Evolutionary conservation across 2,888 invertebrate species (phyloP).

Genomic region (Deilephila elpenor): DNA sequence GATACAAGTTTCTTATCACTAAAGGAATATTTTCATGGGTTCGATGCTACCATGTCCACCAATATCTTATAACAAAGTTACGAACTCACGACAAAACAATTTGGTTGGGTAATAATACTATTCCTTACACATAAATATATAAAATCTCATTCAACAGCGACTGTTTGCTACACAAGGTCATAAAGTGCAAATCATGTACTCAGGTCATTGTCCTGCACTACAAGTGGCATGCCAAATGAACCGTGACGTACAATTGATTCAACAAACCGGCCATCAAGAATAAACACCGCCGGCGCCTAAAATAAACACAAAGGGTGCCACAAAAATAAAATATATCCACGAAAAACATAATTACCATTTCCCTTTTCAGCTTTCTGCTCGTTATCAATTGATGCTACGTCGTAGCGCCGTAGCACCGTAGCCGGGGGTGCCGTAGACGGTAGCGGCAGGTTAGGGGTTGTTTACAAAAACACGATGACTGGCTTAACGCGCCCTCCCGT

Average conservation of each 20-base stretch:
- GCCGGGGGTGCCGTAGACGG: conserved; percentile 42
- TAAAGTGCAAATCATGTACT: background rate
- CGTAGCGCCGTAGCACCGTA: conserved; percentile 49
- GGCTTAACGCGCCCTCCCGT: conserved; percentile 69
- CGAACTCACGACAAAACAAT: no score
- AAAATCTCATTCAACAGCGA: no score
- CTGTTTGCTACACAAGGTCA: background rate
- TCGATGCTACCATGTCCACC: no score
- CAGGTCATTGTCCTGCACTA: background rate
- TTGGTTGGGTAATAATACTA: no score
- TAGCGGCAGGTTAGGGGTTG: conserved; percentile 60
- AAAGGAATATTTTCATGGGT: no score
- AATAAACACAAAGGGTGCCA: conserved; percentile 21
- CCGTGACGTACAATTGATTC: background rate
- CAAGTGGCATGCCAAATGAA: background rate
- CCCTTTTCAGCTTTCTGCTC: conserved; percentile 35
- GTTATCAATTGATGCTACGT: conserved; percentile 37
- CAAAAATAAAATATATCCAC: conserved; percentile 34
- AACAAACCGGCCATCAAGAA: background rate
- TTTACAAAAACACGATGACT: conserved; percentile 83
- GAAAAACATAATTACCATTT: conserved; percentile 33
- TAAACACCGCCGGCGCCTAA: conserved; percentile 12
- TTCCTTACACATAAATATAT: background rate
- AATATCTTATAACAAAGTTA: no score
- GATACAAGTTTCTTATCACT: no score